Conservation (phyloP, 2,888 invertebrate genomes). For the Chymomyza amoena region DNA sequence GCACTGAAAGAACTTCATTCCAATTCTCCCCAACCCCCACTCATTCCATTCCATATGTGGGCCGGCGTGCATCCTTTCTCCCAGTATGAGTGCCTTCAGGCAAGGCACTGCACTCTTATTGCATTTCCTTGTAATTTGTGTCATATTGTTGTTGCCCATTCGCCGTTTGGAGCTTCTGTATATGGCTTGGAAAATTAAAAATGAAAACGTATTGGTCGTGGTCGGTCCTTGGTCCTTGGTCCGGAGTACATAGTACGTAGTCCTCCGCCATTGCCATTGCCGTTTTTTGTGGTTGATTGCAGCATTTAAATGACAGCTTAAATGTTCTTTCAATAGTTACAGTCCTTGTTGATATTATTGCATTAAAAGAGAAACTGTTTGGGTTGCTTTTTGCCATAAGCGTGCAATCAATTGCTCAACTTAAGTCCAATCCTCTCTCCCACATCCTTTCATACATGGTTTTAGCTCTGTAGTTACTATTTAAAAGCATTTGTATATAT, state of each 20-base stretch:
- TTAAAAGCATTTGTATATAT: background rate
- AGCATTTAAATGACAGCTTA: slow-evolving; percentile 59
- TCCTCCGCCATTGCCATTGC: background rate
- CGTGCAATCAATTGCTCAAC: background rate
- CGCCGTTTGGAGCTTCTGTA: background rate
- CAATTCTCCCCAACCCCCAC: background rate
- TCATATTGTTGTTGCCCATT: slow-evolving; percentile 55
- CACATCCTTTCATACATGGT: background rate
- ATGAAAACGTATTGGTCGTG: slow-evolving; percentile 18
- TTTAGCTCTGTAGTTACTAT: background rate
- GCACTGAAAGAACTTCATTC: slow-evolving; percentile 9
- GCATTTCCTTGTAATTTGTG: slow-evolving; percentile 67
- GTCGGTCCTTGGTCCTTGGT: too few relatives aligned
- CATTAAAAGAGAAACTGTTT: background rate
- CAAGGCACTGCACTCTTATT: slow-evolving; percentile 41
- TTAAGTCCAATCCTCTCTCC: background rate
- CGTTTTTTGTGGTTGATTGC: slow-evolving; percentile 46
- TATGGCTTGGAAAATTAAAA: slow-evolving; percentile 54
- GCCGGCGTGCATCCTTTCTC: background rate
- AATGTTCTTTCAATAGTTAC: slow-evolving; percentile 32
- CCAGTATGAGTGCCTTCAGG: background rate
- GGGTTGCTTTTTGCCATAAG: background rate
- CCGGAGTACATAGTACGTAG: too few relatives aligned
- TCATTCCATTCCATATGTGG: background rate
- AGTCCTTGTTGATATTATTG: background rate